Conservation (phyloP, 2,113 vertebrate genomes). For the Macrotus californicus region DNA sequence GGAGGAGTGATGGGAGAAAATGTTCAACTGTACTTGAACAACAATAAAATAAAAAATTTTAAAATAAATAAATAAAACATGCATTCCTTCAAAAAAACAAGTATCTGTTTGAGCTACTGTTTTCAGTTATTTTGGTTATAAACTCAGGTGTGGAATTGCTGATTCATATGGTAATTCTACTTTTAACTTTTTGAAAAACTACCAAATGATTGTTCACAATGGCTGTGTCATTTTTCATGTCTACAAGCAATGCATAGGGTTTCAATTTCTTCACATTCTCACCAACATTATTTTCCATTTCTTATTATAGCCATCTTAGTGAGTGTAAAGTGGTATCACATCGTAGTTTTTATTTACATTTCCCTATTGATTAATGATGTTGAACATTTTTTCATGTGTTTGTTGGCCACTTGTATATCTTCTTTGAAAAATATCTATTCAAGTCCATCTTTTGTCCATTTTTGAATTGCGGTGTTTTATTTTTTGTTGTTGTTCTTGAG, state of each 20-base stretch:
- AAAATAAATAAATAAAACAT: no score
- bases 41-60: no score
- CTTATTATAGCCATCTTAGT: background rate
- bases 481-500: background rate
- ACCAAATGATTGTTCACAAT: background rate
- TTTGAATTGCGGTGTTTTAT: background rate
- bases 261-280: background rate
- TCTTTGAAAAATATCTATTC: conserved; percentile 17
- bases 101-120: background rate
- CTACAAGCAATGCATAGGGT: background rate
- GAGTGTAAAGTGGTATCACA: background rate
- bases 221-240: background rate
- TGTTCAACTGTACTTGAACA: no score
- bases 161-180: background rate
- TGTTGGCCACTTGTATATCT: background rate
- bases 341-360: background rate
- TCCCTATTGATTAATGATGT: background rate
- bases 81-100: background rate
- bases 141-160: background rate
- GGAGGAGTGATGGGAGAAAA: no score
- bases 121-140: background rate
- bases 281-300: background rate
- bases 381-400: background rate
- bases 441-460: background rate
- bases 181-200: background rate